Conservation (phyloP, 2,797 vertebrate genomes). For the Myotis planiceps region DNA sequence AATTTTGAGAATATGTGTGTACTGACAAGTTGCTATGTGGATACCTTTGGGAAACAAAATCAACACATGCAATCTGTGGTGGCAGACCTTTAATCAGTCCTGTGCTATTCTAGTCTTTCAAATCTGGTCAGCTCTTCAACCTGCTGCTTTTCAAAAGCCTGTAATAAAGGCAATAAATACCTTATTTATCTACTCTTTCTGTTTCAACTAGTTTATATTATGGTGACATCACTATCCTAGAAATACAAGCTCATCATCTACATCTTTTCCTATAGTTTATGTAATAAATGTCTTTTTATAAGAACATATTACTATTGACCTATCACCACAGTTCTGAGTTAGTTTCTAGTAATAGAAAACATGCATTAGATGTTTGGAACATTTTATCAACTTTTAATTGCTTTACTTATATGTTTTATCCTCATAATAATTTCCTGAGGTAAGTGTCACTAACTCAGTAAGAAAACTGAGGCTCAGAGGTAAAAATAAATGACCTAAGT, state of each 20-base stretch:
- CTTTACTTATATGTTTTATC: neutral
- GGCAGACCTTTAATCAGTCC: conserved; percentile 62
- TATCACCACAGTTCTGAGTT: conserved; percentile 24
- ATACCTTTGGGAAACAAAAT: conserved; percentile 68
- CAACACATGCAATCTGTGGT: conserved; percentile 68
- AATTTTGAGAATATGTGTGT: conserved; percentile 63
- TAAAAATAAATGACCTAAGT: neutral
- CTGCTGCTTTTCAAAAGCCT: conserved; percentile 36
- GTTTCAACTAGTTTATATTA: conserved; percentile 27
- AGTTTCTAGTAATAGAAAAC: neutral
- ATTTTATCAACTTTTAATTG: conserved; percentile 2
- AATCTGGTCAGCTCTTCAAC: conserved; percentile 33
- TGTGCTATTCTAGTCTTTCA: conserved; percentile 44
- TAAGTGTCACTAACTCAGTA: neutral
- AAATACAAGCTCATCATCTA: neutral
- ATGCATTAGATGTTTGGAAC: neutral
- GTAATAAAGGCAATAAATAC: conserved; percentile 40
- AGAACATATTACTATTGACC: neutral
- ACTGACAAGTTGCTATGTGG: conserved; percentile 69
- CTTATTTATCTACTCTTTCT: neutral
- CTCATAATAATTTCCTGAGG: neutral
- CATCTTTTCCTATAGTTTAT: neutral
- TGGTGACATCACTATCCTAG: neutral
- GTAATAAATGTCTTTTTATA: neutral
- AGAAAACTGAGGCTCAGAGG: neutral